Conservation (phyloP, 2,113 vertebrate species). For the Pelecanus crispus region DNA sequence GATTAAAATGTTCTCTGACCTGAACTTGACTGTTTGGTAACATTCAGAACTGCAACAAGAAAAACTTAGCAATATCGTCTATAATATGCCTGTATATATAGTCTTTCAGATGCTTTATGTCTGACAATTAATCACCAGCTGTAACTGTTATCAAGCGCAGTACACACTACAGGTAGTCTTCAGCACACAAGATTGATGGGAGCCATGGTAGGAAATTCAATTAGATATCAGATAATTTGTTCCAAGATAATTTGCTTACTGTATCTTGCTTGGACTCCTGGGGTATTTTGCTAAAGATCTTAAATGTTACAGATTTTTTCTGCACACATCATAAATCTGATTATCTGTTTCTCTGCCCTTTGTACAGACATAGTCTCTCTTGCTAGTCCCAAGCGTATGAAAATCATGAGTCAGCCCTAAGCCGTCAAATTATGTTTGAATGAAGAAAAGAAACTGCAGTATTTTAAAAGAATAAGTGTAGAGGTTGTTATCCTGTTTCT, state of each 20-base stretch:
- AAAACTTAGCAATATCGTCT: not conserved
- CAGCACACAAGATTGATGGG: not conserved
- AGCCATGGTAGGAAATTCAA: not conserved
- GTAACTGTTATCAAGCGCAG: not conserved
- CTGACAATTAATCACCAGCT: not conserved
- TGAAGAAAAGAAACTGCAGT: not conserved
- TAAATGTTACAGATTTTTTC: not conserved
- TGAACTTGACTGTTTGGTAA: not conserved
- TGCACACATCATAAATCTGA: not conserved
- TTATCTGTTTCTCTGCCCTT: conserved; percentile 5
- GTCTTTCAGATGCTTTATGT: not conserved
- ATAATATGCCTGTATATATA: not conserved
- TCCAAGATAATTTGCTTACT: conserved; percentile 25
- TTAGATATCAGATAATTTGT: conserved; percentile 3
- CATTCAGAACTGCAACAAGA: not conserved
- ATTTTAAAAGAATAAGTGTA: not conserved
- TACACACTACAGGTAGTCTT: not conserved
- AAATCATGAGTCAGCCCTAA: conserved; percentile 29
- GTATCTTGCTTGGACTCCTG: not conserved
- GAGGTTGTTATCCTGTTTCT: not conserved
- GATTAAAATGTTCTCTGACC: not conserved
- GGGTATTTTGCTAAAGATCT: conserved; percentile 2
- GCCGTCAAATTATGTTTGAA: not conserved
- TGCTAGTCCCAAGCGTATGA: not conserved
- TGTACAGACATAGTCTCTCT: not conserved